Evolutionary conservation across 2,113 vertebrate genomes (phyloP), one percentile per base, ranked within the genome.

Genomic region (Cervus canadensis): DNA sequence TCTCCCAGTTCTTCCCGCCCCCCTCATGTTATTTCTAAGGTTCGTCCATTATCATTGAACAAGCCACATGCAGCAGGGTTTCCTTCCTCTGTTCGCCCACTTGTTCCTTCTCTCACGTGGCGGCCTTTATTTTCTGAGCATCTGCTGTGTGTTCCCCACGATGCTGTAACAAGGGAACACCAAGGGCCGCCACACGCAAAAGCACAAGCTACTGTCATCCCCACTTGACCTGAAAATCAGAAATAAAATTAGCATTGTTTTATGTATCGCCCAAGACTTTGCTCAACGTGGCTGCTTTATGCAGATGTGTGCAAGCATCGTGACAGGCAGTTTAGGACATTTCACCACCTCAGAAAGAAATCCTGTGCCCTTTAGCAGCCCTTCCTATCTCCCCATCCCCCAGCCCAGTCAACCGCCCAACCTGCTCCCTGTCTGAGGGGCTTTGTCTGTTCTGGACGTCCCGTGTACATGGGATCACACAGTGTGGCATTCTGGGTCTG

Each of bases 1-100:
- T 14, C 71, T 43, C 71, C 40, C 40, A 7, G 71, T 5, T 43
- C 71, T 15, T 26, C 71, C 3, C 3, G 3, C 71, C 71, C 26
- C 21, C 40, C 6, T 19, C 7, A 1, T 11, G 0, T 36, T 3
- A 2, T 33, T 19, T 1, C 33, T 6, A 4, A 5, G 5, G 3
- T 15, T 21, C 0, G 3, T 43, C 12, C 4, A 4, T 19, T 13
- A 10, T 33, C 43, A 2, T 3, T 43, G 14, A 64, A 15, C 4
- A 40, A 17, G 3, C n/a, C 45, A 1, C 1, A 11, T 2, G 1
- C 23, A 30, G 21, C 5, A 19, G 12, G 5, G 14, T 83, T 25
- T 33, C n/a, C 85, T 21, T 23, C 16, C 0, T 48, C 11, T 16
- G 5, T 23, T 1, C 9, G 17, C 7, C 17, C 10, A 1, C 48